Evolutionary conservation across 2,113 vertebrate species (phyloP).

Genomic region (Hyaena hyaena): DNA sequence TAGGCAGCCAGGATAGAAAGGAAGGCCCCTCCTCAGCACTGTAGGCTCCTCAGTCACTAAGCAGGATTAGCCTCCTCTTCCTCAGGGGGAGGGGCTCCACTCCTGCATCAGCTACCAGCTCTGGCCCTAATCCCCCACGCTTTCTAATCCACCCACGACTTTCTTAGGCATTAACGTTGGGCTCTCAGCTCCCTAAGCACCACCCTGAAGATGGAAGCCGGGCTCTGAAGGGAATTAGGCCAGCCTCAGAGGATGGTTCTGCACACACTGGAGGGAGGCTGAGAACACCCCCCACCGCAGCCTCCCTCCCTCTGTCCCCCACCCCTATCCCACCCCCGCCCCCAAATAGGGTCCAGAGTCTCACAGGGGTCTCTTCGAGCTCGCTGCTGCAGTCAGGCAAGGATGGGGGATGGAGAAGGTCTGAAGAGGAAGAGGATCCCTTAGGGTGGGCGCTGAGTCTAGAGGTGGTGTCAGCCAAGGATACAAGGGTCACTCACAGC

Average conservation of each 20-base stretch:
- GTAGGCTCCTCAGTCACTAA: slow-evolving; percentile 94
- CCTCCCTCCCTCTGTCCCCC: neutral
- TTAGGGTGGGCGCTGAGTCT: neutral
- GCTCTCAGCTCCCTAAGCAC: slow-evolving; percentile 79
- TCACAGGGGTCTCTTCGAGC: neutral
- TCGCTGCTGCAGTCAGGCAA: neutral
- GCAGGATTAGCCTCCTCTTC: slow-evolving; percentile 99
- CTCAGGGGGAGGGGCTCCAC: slow-evolving; percentile 87
- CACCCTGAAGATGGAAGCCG: slow-evolving; percentile 80
- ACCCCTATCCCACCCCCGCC: neutral
- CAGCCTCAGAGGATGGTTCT: slow-evolving; percentile 70
- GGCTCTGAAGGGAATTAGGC: slow-evolving; percentile 80
- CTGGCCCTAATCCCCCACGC: slow-evolving; percentile 79
- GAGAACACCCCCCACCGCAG: neutral
- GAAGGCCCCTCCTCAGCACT: slow-evolving; percentile 4
- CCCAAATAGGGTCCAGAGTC: neutral
- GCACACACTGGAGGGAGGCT: slow-evolving; percentile 53
- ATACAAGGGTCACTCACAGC: neutral
- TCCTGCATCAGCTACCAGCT: slow-evolving; percentile 74
- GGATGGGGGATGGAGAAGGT: neutral
- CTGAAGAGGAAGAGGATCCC: neutral
- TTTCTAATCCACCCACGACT: slow-evolving; percentile 82
- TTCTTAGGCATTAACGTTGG: slow-evolving; percentile 81
- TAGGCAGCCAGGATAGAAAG: slow-evolving; percentile 90
- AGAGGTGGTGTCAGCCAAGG: neutral